Conservation (phyloP, 2,888 invertebrate genomes). For the Pyralis farinalis region DNA sequence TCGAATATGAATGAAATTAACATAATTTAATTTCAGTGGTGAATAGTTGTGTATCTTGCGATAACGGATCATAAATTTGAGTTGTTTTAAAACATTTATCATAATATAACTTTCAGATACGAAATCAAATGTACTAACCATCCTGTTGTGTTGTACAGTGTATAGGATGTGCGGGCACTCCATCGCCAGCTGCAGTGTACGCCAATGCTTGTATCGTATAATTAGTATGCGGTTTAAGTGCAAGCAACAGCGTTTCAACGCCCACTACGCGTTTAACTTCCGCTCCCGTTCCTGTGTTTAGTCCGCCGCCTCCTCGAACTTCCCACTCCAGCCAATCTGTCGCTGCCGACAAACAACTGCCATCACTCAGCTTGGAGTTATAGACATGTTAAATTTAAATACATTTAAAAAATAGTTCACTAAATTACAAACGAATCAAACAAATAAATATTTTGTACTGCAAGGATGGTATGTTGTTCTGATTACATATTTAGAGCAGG, state of each 20-base stretch:
- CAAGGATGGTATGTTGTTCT: no score
- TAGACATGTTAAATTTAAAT: background rate
- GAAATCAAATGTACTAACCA: slow-evolving; percentile 68
- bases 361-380: slow-evolving; percentile 70
- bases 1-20: no score
- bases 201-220: slow-evolving; percentile 93
- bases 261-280: slow-evolving; percentile 90
- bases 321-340: slow-evolving; percentile 76
- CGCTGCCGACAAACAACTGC: slow-evolving; percentile 78
- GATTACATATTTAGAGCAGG: no score
- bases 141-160: slow-evolving; percentile 93
- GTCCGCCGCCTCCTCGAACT: slow-evolving; percentile 51
- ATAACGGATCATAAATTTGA: no score
- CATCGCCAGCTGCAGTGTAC: slow-evolving; percentile 92
- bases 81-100: no score
- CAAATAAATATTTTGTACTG: no score
- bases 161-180: slow-evolving; percentile 88
- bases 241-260: slow-evolving; percentile 89
- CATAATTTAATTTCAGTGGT: no score
- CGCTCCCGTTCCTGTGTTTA: slow-evolving; percentile 63
- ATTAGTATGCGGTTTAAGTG: slow-evolving; percentile 91
- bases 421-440: no score
- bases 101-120: slow-evolving; percentile 2
- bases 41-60: no score
- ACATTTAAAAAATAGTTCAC: no score